These are phyloP conservation scores for Hypercompe scribonia DNA, from an alignment of 2,888 invertebrate species.

Conservation along the genomic window DNA sequence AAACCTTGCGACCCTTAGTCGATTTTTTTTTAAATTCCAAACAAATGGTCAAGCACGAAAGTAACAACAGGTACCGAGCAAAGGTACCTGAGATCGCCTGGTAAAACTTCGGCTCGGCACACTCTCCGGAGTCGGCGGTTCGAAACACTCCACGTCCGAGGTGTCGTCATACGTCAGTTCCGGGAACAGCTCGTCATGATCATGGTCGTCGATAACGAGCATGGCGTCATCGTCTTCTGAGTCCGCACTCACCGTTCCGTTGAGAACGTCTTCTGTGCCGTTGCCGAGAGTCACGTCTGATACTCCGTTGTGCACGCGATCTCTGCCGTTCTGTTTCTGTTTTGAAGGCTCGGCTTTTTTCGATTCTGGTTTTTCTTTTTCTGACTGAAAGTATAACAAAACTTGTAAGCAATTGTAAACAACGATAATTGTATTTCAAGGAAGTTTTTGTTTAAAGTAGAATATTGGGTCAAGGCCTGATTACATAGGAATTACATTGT, in stretches of 20 bases:
- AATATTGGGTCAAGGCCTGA: not conserved
- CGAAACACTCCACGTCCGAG: slow-evolving; percentile 72
- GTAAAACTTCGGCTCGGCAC: slow-evolving; percentile 74
- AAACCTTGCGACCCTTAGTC: not conserved
- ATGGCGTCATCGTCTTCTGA: slow-evolving; percentile 65
- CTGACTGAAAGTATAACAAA: slow-evolving; percentile 57
- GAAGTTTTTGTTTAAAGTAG: not conserved
- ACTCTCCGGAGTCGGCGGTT: slow-evolving; percentile 65
- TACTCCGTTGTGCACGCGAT: slow-evolving; percentile 58
- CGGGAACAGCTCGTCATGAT: slow-evolving; percentile 79
- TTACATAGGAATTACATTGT: not conserved
- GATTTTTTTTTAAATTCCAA: slow-evolving; percentile 5
- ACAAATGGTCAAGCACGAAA: slow-evolving; percentile 20
- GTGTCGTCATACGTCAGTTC: slow-evolving; percentile 81
- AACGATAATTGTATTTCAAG: not conserved
- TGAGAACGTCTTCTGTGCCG: slow-evolving; percentile 53
- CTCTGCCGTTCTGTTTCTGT: slow-evolving; percentile 68
- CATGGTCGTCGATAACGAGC: slow-evolving; percentile 68
- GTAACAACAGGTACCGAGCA: slow-evolving; percentile 50
- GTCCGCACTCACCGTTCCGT: slow-evolving; percentile 71
- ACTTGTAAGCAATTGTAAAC: not conserved
- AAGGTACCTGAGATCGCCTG: slow-evolving; percentile 78
- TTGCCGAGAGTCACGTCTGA: slow-evolving; percentile 52
- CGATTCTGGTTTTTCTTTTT: slow-evolving; percentile 55
- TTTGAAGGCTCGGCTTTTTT: slow-evolving; percentile 49